Percentiles rank a stretch among this genome's conserved stretches.
These are phyloP conservation scores for Ophonus ardosiacus DNA, from an alignment of 2,888 invertebrate genomes.

Conservation along the genomic window DNA sequence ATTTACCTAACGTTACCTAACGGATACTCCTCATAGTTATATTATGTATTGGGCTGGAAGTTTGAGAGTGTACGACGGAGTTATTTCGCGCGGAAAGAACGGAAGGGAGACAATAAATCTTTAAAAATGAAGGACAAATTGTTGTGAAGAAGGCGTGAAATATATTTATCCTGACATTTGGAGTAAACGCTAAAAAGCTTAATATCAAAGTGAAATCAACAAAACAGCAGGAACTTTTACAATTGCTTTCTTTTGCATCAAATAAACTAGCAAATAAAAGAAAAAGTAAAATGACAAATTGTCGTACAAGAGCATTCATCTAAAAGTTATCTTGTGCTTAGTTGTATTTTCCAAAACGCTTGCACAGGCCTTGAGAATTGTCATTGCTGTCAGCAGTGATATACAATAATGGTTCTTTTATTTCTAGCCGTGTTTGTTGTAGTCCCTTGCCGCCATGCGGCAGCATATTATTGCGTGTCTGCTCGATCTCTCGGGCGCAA, in stretches of 20 bases:
- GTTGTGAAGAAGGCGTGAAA: neutral
- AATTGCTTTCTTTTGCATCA: slow-evolving; percentile 42
- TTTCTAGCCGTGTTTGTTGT: slow-evolving; percentile 51
- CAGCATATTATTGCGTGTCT: slow-evolving; percentile 24
- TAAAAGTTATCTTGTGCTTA: slow-evolving; percentile 57
- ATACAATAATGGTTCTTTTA: slow-evolving; percentile 58
- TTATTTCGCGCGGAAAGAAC: too few species aligned
- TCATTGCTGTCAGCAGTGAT: slow-evolving; percentile 50
- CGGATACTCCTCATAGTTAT: too few species aligned
- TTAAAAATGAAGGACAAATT: neutral
- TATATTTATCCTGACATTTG: slow-evolving; percentile 7
- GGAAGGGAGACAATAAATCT: too few species aligned
- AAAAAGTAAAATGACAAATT: slow-evolving; percentile 50
- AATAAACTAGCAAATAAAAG: slow-evolving; percentile 42
- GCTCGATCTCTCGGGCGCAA: slow-evolving; percentile 11
- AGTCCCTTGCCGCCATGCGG: slow-evolving; percentile 15
- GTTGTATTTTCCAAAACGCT: slow-evolving; percentile 52
- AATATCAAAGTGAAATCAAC: slow-evolving; percentile 38
- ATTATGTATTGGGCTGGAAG: too few species aligned
- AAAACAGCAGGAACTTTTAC: slow-evolving; percentile 30
- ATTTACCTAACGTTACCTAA: too few species aligned
- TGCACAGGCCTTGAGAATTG: slow-evolving; percentile 43
- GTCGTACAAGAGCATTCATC: slow-evolving; percentile 44
- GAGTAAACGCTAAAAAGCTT: slow-evolving; percentile 17
- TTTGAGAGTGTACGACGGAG: too few species aligned